phyloP scores from a whole-genome alignment of 2,888 invertebrate genomes.

The Aleiodes testaceus region DNA sequence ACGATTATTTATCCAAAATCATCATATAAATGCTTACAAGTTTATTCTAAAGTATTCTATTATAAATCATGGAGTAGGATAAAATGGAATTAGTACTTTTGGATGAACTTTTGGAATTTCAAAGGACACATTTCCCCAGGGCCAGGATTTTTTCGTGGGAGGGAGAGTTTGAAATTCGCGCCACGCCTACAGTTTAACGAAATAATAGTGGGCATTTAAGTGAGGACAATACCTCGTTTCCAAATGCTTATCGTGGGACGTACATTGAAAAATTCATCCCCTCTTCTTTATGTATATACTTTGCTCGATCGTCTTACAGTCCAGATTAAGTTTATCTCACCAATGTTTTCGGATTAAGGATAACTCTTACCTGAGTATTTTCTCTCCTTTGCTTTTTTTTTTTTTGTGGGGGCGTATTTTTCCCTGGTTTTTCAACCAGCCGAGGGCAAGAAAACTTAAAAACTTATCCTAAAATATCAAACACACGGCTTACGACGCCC shows the following conservation, averaged over 20 bases:
- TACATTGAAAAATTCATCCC: slow-evolving; percentile 33
- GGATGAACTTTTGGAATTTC: slow-evolving; percentile 34
- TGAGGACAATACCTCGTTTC: slow-evolving; percentile 58
- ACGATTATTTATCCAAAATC: neutral
- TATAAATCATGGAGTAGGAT: slow-evolving; percentile 11
- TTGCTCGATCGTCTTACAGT: slow-evolving; percentile 35
- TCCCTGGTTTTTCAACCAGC: neutral
- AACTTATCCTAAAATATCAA: slow-evolving; percentile 58
- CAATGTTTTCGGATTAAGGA: slow-evolving; percentile 40
- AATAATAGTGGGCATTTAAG: slow-evolving; percentile 64
- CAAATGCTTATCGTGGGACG: slow-evolving; percentile 53
- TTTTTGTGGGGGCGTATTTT: slow-evolving; percentile 15
- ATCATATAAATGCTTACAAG: slow-evolving; percentile 10
- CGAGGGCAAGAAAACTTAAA: slow-evolving; percentile 6
- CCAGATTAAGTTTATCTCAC: slow-evolving; percentile 29
- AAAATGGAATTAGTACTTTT: slow-evolving; percentile 24
- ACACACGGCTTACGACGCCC: slow-evolving; percentile 47
- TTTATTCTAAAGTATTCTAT: neutral
- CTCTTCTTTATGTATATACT: neutral
- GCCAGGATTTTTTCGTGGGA: slow-evolving; percentile 3
- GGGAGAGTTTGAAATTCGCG: slow-evolving; percentile 51
- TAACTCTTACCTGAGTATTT: slow-evolving; percentile 12
- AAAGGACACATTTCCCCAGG: neutral
- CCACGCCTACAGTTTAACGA: slow-evolving; percentile 66
- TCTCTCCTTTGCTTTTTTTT: neutral